phyloP scores from a whole-genome alignment of 2,113 vertebrate genomes.

The Amphiprion ocellaris region DNA sequence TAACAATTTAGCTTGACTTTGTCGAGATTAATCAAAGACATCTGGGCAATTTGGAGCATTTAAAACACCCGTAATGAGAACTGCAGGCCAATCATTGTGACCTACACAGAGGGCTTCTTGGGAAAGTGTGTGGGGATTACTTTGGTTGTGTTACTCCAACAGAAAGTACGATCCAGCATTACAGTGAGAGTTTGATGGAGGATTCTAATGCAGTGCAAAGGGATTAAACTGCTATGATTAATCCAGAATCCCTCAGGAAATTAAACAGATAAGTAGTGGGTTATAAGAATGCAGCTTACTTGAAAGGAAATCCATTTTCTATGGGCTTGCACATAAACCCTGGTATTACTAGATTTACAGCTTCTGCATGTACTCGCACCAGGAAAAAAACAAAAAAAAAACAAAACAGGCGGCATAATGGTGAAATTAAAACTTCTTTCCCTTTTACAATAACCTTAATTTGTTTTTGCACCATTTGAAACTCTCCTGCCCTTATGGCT shows the following conservation, averaged over 20 bases:
- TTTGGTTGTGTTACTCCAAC: conserved; percentile 66
- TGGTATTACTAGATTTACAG: conserved; percentile 75
- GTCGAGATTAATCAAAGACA: conserved; percentile 76
- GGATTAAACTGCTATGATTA: conserved; percentile 84
- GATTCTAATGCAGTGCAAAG: conserved; percentile 78
- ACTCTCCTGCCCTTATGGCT: conserved; percentile 44
- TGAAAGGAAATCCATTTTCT: conserved; percentile 83
- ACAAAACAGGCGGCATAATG: conserved; percentile 40
- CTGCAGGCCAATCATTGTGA: conserved; percentile 75
- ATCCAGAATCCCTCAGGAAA: conserved; percentile 83
- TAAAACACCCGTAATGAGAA: conserved; percentile 71
- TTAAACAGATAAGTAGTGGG: conserved; percentile 83
- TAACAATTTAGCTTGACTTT: conserved; percentile 73
- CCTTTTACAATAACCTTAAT: conserved; percentile 45
- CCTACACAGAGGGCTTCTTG: conserved; percentile 71
- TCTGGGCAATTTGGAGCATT: conserved; percentile 72
- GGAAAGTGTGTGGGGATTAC: conserved; percentile 74
- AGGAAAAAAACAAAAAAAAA: conserved; percentile 15
- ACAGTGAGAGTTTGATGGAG: conserved; percentile 76
- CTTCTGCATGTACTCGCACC: conserved; percentile 58
- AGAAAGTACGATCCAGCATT: conserved; percentile 75
- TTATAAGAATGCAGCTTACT: conserved; percentile 82
- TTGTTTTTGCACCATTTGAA: conserved; percentile 63
- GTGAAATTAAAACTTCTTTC: conserved; percentile 65
- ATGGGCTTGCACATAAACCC: conserved; percentile 76